Evolutionary conservation across 2,797 vertebrate species (phyloP).

Genomic region (Sternarchorhynchus goeldii): DNA sequence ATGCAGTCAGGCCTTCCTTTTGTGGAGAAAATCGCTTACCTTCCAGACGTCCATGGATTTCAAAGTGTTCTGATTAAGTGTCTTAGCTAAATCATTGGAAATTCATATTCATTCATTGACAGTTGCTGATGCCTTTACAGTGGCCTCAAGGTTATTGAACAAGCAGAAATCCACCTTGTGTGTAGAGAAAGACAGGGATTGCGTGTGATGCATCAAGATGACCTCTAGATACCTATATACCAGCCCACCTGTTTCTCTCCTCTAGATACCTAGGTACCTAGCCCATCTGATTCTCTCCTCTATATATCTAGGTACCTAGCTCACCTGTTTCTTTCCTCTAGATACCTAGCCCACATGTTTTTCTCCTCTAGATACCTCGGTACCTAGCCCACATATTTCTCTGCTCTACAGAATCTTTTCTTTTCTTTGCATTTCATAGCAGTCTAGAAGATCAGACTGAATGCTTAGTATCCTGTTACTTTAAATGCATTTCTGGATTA

Average conservation of each 20-base stretch:
- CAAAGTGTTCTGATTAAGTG: not conserved
- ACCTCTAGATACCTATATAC: no score
- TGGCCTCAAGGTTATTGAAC: not conserved
- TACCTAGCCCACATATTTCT: not conserved
- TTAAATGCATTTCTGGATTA: slow-evolving; percentile 10
- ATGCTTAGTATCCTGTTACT: not conserved
- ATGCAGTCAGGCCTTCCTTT: no score
- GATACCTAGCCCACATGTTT: not conserved
- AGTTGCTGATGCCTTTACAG: not conserved
- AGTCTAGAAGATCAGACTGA: not conserved
- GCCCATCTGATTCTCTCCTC: no score
- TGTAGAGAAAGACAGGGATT: no score
- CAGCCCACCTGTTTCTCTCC: not conserved
- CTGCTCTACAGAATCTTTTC: not conserved
- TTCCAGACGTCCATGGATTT: not conserved
- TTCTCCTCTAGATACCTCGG: no score
- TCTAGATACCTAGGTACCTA: not conserved
- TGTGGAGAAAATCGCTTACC: no score
- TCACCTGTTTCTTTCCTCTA: not conserved
- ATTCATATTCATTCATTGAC: not conserved
- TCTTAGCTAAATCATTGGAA: not conserved
- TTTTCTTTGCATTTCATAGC: not conserved
- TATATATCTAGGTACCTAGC: not conserved
- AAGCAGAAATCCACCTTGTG: not conserved
- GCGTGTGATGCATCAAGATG: no score